Base-by-base conservation (phyloP, 2,888 invertebrate species). In the Eugnorisma glareosa region DNA sequence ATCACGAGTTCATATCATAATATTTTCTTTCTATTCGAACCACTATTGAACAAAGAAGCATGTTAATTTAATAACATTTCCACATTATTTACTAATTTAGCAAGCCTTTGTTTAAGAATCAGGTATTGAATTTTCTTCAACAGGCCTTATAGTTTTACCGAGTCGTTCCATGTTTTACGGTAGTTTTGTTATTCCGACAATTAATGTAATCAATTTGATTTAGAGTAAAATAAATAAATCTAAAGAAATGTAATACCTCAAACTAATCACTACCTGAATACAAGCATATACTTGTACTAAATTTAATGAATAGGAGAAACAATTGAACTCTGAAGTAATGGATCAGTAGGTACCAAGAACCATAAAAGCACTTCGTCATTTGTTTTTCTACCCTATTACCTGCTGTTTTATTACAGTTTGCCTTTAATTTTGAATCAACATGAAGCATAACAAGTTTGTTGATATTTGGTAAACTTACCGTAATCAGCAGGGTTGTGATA, bases 401-500 rank as follows among this genome's bases (percentile, higher is more conserved):
- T 24, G 0, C 11, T 68, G 13, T 54, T n/a, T 54, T 54, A 54
- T 54, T n/a, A 54, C 11, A 5, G 15, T 40, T 59, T 66, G 35
- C 21, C 18, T 78, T 48, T 57, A 11, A 48, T 83, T 68, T 40
- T 11, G n/a, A 66, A 64, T 51, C 4, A 35, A 59, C 24, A 48
- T 31, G 5, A 63, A 31, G 5, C 63, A n/a, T 24, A 64, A 54
- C 28, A 7, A 40, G 21, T 40, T 15, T 2, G 0, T 59, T 35
- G 18, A 1, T 21, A 51, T 48, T 67, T 21, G 15, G 1, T 8
- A 15, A 67, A 90, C 97, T 97, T 93, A 98, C 98, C 98, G 94
- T 99, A 99, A 97, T 99, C 99, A 73, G 99, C 99, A 70, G 99
- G 99, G 95, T 99, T 99, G 97, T 99, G 99, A 92, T 99, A 99